Evolutionary conservation across 2,888 invertebrate genomes (phyloP).

Genomic region (Lumbricus terrestris): DNA sequence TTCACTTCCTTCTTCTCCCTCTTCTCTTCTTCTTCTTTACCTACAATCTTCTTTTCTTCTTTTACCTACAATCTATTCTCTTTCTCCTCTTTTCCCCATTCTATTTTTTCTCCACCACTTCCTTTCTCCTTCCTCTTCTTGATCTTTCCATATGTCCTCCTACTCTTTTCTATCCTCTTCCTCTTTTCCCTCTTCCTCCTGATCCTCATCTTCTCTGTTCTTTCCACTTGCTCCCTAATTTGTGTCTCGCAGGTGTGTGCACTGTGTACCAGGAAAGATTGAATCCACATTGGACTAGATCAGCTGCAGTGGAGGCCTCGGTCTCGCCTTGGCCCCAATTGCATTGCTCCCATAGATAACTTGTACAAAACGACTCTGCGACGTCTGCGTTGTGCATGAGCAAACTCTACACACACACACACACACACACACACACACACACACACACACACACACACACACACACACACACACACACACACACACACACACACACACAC

Average conservation of each 20-base stretch:
- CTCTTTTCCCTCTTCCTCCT: background rate
- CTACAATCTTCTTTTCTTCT: too few species aligned
- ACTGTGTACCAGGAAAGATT: background rate
- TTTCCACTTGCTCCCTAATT: background rate
- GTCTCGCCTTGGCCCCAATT: background rate
- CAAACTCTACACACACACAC: too few species aligned
- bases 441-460: too few species aligned
- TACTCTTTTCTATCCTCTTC: background rate
- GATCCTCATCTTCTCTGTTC: background rate
- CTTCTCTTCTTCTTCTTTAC: too few species aligned
- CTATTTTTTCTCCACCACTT: too few species aligned
- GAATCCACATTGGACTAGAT: background rate
- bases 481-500: too few species aligned
- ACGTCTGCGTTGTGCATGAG: background rate
- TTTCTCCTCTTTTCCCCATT: too few species aligned
- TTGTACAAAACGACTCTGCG: background rate
- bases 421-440: too few species aligned
- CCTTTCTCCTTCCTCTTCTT: background rate
- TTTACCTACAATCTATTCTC: too few species aligned
- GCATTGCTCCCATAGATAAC: background rate
- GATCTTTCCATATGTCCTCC: background rate
- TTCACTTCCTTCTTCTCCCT: too few species aligned
- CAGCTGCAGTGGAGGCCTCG: background rate
- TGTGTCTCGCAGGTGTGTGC: background rate
- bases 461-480: too few species aligned